A percentile compares a stretch with the other conserved stretches of the same genome.
These are phyloP conservation scores for Ostrea edulis DNA, from an alignment of 1,140 invertebrate species.

Conservation along the genomic window DNA sequence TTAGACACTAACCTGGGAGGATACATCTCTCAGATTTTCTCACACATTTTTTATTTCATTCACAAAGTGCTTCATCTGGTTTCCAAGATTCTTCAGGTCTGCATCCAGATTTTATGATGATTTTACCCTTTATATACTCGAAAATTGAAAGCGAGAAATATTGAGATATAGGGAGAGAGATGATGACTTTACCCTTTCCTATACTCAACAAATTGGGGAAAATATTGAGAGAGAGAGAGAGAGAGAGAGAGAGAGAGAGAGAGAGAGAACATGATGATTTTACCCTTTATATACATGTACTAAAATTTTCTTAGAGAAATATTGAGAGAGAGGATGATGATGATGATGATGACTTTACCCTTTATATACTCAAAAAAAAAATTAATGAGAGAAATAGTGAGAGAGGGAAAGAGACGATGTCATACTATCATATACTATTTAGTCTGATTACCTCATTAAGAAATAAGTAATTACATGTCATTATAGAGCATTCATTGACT, in stretches of 20 bases:
- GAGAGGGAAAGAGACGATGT: not conserved
- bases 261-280: no score
- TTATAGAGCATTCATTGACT: not conserved
- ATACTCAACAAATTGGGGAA: no score
- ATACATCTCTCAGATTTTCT: slow-evolving; percentile 15
- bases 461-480: not conserved
- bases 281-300: no score
- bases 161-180: not conserved
- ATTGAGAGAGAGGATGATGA: not conserved
- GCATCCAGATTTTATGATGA: not conserved
- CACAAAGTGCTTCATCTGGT: slow-evolving; percentile 30
- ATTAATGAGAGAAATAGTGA: not conserved
- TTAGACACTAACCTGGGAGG: slow-evolving; percentile 10
- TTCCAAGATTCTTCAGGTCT: not conserved
- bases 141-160: no score
- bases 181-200: no score
- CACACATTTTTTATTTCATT: slow-evolving; percentile 39
- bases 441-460: not conserved
- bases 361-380: no score
- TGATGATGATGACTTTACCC: not conserved
- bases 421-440: not conserved
- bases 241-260: no score
- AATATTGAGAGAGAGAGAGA: no score
- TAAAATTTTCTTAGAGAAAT: not conserved
- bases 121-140: no score